Evolutionary conservation across 2,113 vertebrate genomes (phyloP).

Genomic region (Chloroceryle aenea): DNA sequence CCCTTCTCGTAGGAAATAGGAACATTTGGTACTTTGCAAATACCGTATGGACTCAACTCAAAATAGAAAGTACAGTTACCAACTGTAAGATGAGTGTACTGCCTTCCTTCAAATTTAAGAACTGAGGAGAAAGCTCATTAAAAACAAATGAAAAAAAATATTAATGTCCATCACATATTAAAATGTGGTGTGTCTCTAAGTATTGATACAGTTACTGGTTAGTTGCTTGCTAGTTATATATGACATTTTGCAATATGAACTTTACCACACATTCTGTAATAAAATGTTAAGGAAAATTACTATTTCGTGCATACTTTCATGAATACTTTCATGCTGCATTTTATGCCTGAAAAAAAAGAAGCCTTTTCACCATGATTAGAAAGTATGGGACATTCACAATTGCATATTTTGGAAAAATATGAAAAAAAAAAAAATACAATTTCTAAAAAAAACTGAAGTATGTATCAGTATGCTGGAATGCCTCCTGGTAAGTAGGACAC

Average conservation of each 20-base stretch:
- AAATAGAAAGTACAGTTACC: conserved; percentile 10
- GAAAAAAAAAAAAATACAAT: not conserved
- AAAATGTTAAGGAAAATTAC: not conserved
- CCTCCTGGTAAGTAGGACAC: not conserved
- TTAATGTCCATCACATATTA: not conserved
- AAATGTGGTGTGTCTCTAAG: not conserved
- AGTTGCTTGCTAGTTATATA: not conserved
- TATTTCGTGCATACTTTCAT: not conserved
- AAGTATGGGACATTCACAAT: not conserved
- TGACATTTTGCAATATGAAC: not conserved
- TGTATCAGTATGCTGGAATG: not conserved
- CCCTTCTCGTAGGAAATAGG: not conserved
- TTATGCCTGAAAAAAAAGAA: not conserved
- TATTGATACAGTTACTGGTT: not conserved
- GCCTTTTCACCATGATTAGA: not conserved
- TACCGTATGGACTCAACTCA: not conserved
- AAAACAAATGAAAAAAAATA: not conserved
- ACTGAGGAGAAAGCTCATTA: not conserved
- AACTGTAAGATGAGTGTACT: not conserved
- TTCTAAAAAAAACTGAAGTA: not conserved
- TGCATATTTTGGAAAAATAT: not conserved
- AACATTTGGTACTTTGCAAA: conserved; percentile 42
- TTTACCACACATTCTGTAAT: not conserved
- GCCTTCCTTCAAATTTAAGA: not conserved
- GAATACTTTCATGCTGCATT: not conserved